These are phyloP conservation scores for Drosophila bunnanda DNA, from an alignment of 2,888 invertebrate genomes.

Conservation along the genomic window DNA sequence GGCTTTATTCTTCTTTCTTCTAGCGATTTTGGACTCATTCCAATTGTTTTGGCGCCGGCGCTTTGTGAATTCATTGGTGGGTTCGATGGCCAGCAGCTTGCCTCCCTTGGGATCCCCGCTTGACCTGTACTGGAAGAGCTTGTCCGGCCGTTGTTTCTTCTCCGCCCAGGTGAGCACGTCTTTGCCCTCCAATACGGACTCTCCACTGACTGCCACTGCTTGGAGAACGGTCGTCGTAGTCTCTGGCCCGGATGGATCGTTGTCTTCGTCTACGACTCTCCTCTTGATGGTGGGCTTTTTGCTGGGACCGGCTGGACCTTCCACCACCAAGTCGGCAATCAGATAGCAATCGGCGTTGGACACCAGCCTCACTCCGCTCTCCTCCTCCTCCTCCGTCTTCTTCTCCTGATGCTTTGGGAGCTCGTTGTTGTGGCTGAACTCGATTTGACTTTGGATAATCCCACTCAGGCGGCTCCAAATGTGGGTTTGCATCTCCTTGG, in stretches of 20 bases:
- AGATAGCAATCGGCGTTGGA: slow-evolving; percentile 68
- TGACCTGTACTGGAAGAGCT: slow-evolving; percentile 67
- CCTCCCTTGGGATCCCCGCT: slow-evolving; percentile 36
- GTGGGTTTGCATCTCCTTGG: slow-evolving; percentile 68
- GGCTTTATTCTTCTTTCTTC: slow-evolving; percentile 37
- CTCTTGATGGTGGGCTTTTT: slow-evolving; percentile 68
- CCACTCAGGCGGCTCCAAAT: slow-evolving; percentile 69
- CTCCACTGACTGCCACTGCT: slow-evolving; percentile 58
- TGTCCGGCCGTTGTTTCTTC: slow-evolving; percentile 56
- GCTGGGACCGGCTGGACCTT: slow-evolving; percentile 53
- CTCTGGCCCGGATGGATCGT: slow-evolving; percentile 1
- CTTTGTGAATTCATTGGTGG: slow-evolving; percentile 73
- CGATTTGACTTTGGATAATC: slow-evolving; percentile 65
- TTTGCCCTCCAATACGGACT: slow-evolving; percentile 55
- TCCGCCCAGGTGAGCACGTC: slow-evolving; percentile 69
- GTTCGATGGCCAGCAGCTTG: slow-evolving; percentile 53
- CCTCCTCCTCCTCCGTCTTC: background rate
- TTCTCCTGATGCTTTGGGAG: background rate
- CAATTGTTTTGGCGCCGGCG: slow-evolving; percentile 72
- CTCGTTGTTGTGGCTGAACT: slow-evolving; percentile 51
- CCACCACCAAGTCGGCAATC: slow-evolving; percentile 67
- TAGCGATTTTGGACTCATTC: slow-evolving; percentile 74
- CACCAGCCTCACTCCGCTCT: slow-evolving; percentile 62
- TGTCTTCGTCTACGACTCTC: slow-evolving; percentile 33
- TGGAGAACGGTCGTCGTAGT: slow-evolving; percentile 57